Conservation (phyloP, 2,888 invertebrate species). For the Ormyrus thymus region DNA sequence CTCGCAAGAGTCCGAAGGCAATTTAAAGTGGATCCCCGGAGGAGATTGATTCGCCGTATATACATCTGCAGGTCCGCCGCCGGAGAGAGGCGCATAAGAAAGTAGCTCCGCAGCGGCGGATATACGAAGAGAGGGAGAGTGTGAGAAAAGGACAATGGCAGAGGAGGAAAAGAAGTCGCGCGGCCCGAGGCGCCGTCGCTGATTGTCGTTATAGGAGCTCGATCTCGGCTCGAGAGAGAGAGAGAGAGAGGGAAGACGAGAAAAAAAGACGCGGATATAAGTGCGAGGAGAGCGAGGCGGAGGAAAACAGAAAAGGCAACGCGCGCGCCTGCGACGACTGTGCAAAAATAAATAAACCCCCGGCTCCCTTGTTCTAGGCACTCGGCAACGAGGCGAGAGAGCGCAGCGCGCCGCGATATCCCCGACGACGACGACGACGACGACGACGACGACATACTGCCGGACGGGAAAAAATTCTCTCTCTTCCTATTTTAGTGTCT, state of each 20-base stretch:
- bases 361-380: neutral
- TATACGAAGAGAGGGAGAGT: slow-evolving; percentile 13
- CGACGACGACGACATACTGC: too few relatives aligned
- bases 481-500: too few relatives aligned
- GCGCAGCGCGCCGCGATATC: too few relatives aligned
- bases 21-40: slow-evolving; percentile 52
- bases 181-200: slow-evolving; percentile 60
- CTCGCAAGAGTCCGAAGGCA: slow-evolving; percentile 47
- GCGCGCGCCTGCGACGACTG: neutral
- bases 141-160: slow-evolving; percentile 43
- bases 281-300: neutral
- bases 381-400: too few relatives aligned
- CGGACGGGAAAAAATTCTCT: too few relatives aligned
- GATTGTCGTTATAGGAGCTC: slow-evolving; percentile 60
- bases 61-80: neutral
- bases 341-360: slow-evolving; percentile 11
- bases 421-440: too few relatives aligned
- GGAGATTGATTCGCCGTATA: slow-evolving; percentile 46
- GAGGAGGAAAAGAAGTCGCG: slow-evolving; percentile 53
- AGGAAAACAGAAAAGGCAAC: slow-evolving; percentile 8
- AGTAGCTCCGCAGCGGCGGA: slow-evolving; percentile 8
- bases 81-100: slow-evolving; percentile 40
- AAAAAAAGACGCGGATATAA: too few relatives aligned
- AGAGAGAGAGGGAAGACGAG: neutral
- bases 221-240: neutral